Evolutionary conservation across 2,888 invertebrate species (phyloP).

Genomic region (Epinotia bilunana): DNA sequence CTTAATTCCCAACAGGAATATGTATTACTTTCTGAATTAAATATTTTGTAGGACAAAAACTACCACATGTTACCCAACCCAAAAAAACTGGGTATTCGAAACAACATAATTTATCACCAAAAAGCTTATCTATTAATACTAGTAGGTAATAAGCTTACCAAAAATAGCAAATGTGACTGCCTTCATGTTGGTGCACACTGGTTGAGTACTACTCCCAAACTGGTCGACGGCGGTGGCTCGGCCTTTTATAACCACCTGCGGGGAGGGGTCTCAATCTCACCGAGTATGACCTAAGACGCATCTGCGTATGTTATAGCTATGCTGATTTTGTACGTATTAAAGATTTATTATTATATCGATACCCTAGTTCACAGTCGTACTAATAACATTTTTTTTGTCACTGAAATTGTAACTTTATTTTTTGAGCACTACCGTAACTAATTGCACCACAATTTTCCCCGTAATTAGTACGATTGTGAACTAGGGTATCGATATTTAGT

Average conservation of each 20-base stretch:
- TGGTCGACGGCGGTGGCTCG: slow-evolving; percentile 54
- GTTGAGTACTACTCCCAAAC: slow-evolving; percentile 57
- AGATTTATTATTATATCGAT: too few relatives aligned
- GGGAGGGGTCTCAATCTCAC: slow-evolving; percentile 26
- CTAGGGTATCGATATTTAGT: too few relatives aligned
- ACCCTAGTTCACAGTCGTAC: too few relatives aligned
- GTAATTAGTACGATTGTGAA: too few relatives aligned
- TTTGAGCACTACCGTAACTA: too few relatives aligned
- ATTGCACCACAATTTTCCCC: too few relatives aligned
- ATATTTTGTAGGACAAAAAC: neutral
- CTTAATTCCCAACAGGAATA: too few relatives aligned
- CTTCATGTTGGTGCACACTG: slow-evolving; percentile 66
- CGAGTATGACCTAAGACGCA: slow-evolving; percentile 34
- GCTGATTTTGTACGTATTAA: neutral
- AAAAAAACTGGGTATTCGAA: slow-evolving; percentile 20
- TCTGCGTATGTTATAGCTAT: slow-evolving; percentile 19
- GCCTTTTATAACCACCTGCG: slow-evolving; percentile 40
- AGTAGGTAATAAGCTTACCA: slow-evolving; percentile 66
- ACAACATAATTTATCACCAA: neutral
- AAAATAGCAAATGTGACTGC: slow-evolving; percentile 68
- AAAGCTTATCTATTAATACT: slow-evolving; percentile 5
- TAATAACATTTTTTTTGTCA: too few relatives aligned
- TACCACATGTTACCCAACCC: neutral
- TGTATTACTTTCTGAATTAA: too few relatives aligned
- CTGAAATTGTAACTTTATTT: too few relatives aligned